A percentile compares a stretch with the other conserved stretches of the same genome.
Evolutionary conservation across 2,888 invertebrate species (phyloP).

Genomic region (Doris montereyensis): DNA sequence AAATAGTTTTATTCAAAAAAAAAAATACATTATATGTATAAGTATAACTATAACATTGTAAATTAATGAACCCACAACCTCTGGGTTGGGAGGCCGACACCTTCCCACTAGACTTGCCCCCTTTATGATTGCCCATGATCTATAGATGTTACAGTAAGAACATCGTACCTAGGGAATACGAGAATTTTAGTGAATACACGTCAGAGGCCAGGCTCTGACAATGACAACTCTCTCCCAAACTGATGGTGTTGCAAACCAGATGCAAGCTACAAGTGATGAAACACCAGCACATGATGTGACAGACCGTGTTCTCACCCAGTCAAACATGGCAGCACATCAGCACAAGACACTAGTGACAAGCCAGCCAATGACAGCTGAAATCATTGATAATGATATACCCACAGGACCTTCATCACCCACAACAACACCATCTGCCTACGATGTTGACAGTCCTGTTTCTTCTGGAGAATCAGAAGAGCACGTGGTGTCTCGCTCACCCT

Average conservation of each 20-base stretch:
- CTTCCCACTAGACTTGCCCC: too few species aligned
- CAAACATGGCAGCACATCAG: neutral
- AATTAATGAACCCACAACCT: too few species aligned
- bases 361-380: neutral
- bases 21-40: too few species aligned
- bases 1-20: too few species aligned
- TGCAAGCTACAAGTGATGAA: constrained; percentile 5
- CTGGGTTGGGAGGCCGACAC: too few species aligned
- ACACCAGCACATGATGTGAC: neutral
- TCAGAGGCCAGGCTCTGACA: too few species aligned
- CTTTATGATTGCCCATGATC: too few species aligned
- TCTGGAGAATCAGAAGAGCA: constrained; percentile 15
- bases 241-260: constrained; percentile 12
- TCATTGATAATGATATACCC: neutral
- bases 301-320: neutral
- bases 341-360: neutral
- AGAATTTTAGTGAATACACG: too few species aligned
- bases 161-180: too few species aligned
- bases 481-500: constrained; percentile 11
- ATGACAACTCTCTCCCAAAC: constrained; percentile 17
- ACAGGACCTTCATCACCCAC: neutral
- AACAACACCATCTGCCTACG: constrained; percentile 23
- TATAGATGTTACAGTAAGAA: too few species aligned
- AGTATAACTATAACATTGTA: too few species aligned
- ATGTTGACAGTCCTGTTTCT: constrained; percentile 26